A percentile compares a stretch with the other conserved stretches of the same genome.
These are phyloP conservation scores for Drosophila littoralis DNA, from an alignment of 1,140 invertebrate species.

Conservation along the genomic window DNA sequence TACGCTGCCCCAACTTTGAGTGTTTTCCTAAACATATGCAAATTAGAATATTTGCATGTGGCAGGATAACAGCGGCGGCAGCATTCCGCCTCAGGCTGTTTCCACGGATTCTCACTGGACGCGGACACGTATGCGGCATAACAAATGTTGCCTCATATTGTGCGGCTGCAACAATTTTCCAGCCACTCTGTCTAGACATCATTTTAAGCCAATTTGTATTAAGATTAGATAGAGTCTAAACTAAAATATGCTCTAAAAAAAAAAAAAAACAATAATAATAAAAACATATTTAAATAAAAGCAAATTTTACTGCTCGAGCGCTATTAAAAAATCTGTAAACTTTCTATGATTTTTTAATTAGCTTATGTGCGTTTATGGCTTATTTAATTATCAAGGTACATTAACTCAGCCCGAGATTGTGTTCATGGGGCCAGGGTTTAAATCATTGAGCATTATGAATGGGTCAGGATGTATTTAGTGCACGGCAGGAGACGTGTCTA, in stretches of 20 bases:
- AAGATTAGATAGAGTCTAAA: constrained; percentile 22
- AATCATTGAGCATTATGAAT: too few relatives aligned
- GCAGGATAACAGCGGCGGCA: constrained; percentile 39
- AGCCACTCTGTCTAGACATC: constrained; percentile 62
- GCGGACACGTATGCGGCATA: constrained; percentile 52
- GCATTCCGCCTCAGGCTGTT: background rate
- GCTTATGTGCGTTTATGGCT: background rate
- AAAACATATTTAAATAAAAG: background rate
- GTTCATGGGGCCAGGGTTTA: too few relatives aligned
- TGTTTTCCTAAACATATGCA: constrained; percentile 71
- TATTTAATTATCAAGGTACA: background rate
- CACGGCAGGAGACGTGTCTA: too few relatives aligned
- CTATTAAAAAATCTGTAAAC: constrained; percentile 1
- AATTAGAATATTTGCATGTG: constrained; percentile 80
- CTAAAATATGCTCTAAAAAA: constrained; percentile 23
- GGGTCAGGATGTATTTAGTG: too few relatives aligned
- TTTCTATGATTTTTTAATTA: constrained; percentile 17
- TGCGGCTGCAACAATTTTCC: background rate
- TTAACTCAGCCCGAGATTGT: background rate
- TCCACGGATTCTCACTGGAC: constrained; percentile 21
- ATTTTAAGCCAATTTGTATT: constrained; percentile 56
- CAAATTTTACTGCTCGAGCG: background rate
- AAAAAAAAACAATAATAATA: background rate
- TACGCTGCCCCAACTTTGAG: constrained; percentile 22
- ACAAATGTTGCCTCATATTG: constrained; percentile 27